Conservation (phyloP, 1,140 invertebrate genomes). For the Sminthurinus signatus region DNA sequence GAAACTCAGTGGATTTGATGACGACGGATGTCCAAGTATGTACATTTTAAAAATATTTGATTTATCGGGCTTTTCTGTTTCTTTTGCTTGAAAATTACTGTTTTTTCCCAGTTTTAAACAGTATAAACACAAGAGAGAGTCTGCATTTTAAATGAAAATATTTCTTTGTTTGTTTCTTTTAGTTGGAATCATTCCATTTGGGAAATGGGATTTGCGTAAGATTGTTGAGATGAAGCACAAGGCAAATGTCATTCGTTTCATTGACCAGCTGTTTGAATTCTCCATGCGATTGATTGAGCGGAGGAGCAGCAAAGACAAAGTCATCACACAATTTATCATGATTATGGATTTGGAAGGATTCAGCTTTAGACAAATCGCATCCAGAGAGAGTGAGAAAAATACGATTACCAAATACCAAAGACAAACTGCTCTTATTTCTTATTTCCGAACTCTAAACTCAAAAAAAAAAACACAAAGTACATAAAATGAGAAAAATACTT, state of each 20-base stretch:
- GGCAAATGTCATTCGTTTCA: conserved; percentile 15
- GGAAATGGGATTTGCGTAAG: too few species aligned
- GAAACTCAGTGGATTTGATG: conserved; percentile 22
- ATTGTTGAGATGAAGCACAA: background rate
- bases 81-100: background rate
- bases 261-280: conserved; percentile 11
- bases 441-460: too few species aligned
- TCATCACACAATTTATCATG: conserved; percentile 20
- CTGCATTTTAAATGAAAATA: background rate
- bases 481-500: too few species aligned
- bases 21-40: conserved; percentile 21
- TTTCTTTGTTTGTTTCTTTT: background rate
- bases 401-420: background rate
- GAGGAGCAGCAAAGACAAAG: background rate
- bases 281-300: background rate
- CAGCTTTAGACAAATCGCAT: conserved; percentile 20
- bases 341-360: conserved; percentile 30
- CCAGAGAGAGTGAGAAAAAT: conserved; percentile 18
- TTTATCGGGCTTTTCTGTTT: background rate
- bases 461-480: too few species aligned
- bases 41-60: background rate
- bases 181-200: background rate
- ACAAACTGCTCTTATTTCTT: background rate
- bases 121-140: too few species aligned
- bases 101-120: background rate